These are phyloP conservation scores for Lasioglossum calceatum DNA, from an alignment of 2,888 invertebrate genomes.

Conservation along the genomic window DNA sequence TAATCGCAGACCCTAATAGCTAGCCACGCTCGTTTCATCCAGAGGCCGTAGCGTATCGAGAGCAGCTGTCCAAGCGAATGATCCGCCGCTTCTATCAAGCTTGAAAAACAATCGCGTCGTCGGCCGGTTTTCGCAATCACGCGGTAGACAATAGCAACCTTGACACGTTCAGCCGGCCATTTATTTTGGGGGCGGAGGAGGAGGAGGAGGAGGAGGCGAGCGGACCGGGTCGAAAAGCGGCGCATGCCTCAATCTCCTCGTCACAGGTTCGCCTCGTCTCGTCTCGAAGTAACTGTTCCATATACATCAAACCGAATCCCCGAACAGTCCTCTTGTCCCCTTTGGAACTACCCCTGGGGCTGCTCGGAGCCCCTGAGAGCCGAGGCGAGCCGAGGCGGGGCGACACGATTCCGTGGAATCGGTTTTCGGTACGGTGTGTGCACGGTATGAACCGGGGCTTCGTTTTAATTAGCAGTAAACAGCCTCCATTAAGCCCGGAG, in stretches of 20 bases:
- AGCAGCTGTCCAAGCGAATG: neutral
- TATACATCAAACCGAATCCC: slow-evolving; percentile 9
- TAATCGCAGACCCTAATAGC: neutral
- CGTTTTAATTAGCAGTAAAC: slow-evolving; percentile 84
- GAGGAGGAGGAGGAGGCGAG: neutral
- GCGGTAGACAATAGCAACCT: slow-evolving; percentile 9
- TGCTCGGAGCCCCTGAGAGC: neutral
- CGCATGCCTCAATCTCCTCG: slow-evolving; percentile 8
- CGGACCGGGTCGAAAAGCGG: slow-evolving; percentile 5
- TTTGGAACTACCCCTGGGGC: neutral
- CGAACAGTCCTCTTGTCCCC: neutral
- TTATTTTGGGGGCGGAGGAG: neutral
- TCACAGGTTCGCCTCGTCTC: slow-evolving; percentile 1
- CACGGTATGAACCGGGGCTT: slow-evolving; percentile 79
- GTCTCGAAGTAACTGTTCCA: slow-evolving; percentile 21
- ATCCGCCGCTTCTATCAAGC: neutral
- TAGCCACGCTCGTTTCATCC: neutral
- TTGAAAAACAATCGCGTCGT: neutral
- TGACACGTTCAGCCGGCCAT: slow-evolving; percentile 14
- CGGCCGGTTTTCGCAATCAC: neutral
- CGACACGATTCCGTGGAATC: slow-evolving; percentile 70
- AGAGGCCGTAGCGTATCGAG: neutral
- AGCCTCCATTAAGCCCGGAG: slow-evolving; percentile 82
- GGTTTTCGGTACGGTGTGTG: slow-evolving; percentile 68
- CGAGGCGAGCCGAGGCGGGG: slow-evolving; percentile 8